phyloP scores from a whole-genome alignment of 2,113 vertebrate species.

The Hippocampus comes region DNA sequence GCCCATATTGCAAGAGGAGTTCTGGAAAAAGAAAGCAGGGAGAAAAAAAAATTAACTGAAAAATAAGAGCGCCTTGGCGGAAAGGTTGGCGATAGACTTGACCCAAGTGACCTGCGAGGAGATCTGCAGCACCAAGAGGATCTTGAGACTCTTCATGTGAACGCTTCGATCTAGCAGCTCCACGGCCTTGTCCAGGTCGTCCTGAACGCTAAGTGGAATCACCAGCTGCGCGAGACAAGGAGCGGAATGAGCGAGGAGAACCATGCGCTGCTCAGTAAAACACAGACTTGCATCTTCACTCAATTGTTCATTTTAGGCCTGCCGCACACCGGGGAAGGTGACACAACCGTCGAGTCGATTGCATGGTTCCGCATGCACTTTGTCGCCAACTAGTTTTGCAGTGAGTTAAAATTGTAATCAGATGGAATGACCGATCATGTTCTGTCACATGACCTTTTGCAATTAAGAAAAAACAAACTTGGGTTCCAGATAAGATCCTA shows the following conservation, averaged over 20 bases:
- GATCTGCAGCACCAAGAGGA: constrained; percentile 86
- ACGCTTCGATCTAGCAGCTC: constrained; percentile 93
- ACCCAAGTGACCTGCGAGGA: constrained; percentile 77
- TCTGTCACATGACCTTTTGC: too few species aligned
- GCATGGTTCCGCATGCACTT: too few species aligned
- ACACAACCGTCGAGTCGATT: too few species aligned
- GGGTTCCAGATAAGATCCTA: too few species aligned
- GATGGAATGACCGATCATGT: too few species aligned
- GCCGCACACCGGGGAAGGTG: too few species aligned
- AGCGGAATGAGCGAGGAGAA: not conserved
- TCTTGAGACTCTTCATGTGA: constrained; percentile 98
- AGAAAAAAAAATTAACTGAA: not conserved
- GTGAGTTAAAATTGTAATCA: too few species aligned
- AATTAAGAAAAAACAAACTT: too few species aligned
- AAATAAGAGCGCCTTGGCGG: not conserved
- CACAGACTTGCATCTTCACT: not conserved
- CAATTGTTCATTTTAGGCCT: not conserved
- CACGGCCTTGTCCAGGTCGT: constrained; percentile 95
- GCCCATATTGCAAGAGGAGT: constrained; percentile 77
- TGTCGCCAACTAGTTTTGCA: too few species aligned
- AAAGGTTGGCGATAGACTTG: not conserved
- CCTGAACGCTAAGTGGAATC: constrained; percentile 93
- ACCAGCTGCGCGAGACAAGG: constrained; percentile 77
- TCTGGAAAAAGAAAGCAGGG: constrained; percentile 31
- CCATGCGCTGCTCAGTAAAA: not conserved